Percentiles rank a stretch among this genome's conserved stretches.
phyloP scores from a whole-genome alignment of 1,140 invertebrate genomes.

The Melipona quadrifasciata region DNA sequence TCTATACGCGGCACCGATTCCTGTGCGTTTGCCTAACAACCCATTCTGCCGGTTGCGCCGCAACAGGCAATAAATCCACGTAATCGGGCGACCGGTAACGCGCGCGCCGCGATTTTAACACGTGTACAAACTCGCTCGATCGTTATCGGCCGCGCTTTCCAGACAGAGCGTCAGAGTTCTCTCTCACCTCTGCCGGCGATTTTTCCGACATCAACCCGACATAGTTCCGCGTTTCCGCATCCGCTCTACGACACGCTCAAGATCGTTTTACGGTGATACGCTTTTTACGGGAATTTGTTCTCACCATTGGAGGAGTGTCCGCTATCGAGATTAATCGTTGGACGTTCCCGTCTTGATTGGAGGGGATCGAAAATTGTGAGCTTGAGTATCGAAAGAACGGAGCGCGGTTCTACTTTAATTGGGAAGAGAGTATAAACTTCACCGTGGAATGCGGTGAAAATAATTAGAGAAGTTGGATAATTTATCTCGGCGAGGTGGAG shows the following conservation, averaged over 20 bases:
- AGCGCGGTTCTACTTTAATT: neutral
- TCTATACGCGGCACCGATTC: constrained; percentile 41
- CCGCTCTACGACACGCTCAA: neutral
- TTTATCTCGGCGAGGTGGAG: too few species aligned
- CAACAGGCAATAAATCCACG: constrained; percentile 24
- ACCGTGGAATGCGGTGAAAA: neutral
- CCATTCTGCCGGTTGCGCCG: constrained; percentile 31
- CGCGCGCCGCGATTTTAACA: constrained; percentile 14
- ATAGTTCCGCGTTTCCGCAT: neutral
- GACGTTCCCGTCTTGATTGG: neutral
- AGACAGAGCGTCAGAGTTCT: neutral
- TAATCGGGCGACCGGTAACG: constrained; percentile 18
- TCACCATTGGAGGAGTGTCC: too few species aligned
- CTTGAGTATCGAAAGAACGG: fast-evolving
- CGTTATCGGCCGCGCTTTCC: constrained; percentile 15
- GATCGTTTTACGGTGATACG: neutral
- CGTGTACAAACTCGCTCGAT: constrained; percentile 39
- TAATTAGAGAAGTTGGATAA: neutral
- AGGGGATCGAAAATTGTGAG: neutral
- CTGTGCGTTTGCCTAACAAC: constrained; percentile 41
- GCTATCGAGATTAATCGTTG: neutral
- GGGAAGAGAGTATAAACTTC: neutral
- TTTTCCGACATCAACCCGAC: too few species aligned
- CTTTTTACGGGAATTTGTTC: neutral
- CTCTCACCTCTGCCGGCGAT: neutral